Percentiles rank a stretch among this genome's conserved stretches.
Conservation (phyloP, 2,113 vertebrate species). For the Neotoma lepida region DNA sequence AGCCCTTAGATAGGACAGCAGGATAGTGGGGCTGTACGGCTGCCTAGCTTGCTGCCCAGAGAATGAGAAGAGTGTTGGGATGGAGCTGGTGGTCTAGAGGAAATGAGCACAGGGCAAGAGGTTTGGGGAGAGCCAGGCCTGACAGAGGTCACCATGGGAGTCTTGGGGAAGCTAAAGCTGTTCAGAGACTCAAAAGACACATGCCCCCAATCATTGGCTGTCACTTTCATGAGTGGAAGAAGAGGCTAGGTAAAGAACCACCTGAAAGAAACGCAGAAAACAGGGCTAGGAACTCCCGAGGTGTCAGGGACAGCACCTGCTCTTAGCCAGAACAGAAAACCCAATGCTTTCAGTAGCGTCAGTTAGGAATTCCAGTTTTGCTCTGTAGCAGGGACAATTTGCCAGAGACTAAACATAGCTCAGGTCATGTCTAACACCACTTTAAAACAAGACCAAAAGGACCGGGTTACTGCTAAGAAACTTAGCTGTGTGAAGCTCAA, state of each 20-base stretch:
- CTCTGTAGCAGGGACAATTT: background rate
- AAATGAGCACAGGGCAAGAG: background rate
- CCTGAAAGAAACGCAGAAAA: background rate
- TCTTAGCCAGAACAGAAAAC: background rate
- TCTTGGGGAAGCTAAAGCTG: background rate
- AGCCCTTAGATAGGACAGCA: background rate
- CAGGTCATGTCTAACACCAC: background rate
- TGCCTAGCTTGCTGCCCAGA: background rate
- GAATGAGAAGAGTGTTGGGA: background rate
- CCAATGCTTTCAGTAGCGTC: background rate
- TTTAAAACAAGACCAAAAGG: conserved; percentile 25
- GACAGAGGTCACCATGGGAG: background rate
- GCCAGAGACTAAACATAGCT: conserved; percentile 10
- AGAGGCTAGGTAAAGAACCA: background rate
- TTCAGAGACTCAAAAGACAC: background rate
- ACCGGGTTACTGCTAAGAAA: background rate
- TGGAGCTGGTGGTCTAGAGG: background rate
- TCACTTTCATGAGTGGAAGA: background rate
- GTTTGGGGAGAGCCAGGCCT: background rate
- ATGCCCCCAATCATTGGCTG: background rate
- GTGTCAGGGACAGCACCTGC: background rate
- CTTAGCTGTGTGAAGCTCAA: background rate
- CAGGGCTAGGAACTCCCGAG: background rate
- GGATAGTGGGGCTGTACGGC: background rate
- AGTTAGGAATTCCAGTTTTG: background rate